These are phyloP conservation scores for Phenacoccus solenopsis DNA, from an alignment of 1,140 invertebrate genomes.

Conservation along the genomic window DNA sequence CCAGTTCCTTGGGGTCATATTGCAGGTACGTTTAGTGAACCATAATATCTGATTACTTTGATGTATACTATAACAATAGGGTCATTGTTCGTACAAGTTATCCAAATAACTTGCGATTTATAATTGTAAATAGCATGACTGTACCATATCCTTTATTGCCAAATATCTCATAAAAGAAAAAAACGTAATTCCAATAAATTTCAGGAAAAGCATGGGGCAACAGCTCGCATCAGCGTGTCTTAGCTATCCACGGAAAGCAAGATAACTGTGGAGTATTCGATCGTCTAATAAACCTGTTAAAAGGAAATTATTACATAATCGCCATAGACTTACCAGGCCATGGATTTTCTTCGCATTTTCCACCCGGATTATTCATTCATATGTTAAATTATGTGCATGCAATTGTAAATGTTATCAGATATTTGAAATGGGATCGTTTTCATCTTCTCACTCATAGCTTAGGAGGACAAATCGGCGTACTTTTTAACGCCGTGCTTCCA, in stretches of 20 bases:
- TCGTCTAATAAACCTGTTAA: slow-evolving; percentile 43
- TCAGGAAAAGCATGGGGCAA: slow-evolving; percentile 50
- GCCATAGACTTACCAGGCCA: slow-evolving; percentile 55
- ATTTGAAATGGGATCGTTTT: slow-evolving; percentile 43
- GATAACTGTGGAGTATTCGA: slow-evolving; percentile 56
- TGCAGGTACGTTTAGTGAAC: slow-evolving; percentile 24
- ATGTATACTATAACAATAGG: neutral
- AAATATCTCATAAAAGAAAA: neutral
- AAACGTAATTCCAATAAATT: slow-evolving; percentile 23
- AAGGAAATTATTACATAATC: slow-evolving; percentile 44
- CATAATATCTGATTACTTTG: neutral
- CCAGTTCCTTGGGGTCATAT: slow-evolving; percentile 27
- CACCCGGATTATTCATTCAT: slow-evolving; percentile 37
- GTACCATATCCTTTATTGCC: neutral
- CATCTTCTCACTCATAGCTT: slow-evolving; percentile 45
- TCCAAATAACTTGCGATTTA: too few species aligned
- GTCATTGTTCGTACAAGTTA: too few species aligned
- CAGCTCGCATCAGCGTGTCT: slow-evolving; percentile 36
- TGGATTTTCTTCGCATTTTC: slow-evolving; percentile 49
- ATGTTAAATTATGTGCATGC: slow-evolving; percentile 37
- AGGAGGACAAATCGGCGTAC: slow-evolving; percentile 37
- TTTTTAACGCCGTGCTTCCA: slow-evolving; percentile 38
- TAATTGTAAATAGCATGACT: neutral
- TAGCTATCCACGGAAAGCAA: slow-evolving; percentile 47
- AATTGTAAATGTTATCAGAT: slow-evolving; percentile 39